A percentile compares a stretch with the other conserved stretches of the same genome.
These are phyloP conservation scores for Manacus vitellinus DNA, from an alignment of 2,113 vertebrate genomes.

Conservation along the genomic window DNA sequence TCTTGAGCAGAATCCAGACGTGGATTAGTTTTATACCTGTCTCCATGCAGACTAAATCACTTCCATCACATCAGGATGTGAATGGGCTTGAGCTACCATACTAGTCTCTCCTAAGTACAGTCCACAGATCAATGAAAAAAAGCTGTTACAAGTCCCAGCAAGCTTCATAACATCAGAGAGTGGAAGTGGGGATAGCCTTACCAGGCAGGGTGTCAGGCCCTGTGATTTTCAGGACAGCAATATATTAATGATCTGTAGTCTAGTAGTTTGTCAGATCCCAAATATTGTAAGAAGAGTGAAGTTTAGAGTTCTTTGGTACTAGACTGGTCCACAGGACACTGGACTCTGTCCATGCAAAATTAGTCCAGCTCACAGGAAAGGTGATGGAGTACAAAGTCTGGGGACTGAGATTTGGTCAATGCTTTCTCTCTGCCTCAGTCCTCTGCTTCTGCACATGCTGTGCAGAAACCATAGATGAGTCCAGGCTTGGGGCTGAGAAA, in stretches of 20 bases:
- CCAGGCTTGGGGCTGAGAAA: neutral
- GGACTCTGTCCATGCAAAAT: neutral
- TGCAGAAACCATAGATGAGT: neutral
- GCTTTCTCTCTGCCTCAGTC: neutral
- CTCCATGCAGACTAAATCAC: neutral
- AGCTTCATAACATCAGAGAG: rapidly evolving
- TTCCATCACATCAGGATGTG: neutral
- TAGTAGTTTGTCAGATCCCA: neutral
- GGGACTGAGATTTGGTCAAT: neutral
- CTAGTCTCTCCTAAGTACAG: neutral
- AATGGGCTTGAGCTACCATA: neutral
- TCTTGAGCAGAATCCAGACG: neutral
- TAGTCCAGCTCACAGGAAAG: neutral
- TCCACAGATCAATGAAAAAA: neutral
- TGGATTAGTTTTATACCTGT: neutral
- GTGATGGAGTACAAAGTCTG: neutral
- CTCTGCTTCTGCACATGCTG: neutral
- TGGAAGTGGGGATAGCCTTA: neutral
- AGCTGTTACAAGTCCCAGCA: neutral
- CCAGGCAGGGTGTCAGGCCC: neutral
- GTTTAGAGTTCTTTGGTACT: neutral
- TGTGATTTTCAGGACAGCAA: neutral
- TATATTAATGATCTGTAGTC: neutral
- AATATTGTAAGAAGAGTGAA: neutral
- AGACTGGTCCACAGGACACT: neutral